These are phyloP conservation scores for Myzus persicae DNA, from an alignment of 1,140 invertebrate genomes.

Conservation along the genomic window DNA sequence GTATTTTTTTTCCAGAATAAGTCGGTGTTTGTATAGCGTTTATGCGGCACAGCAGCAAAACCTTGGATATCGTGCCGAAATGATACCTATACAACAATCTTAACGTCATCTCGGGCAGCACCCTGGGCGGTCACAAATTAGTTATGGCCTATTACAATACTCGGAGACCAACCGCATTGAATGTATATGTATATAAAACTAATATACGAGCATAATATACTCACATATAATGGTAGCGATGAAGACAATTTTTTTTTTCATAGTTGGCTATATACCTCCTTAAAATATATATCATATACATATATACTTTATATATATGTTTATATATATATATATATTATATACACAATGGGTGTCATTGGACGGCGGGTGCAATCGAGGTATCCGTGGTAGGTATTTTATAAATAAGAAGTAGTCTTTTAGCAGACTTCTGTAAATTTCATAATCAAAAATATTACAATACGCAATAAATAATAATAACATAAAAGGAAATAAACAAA, in stretches of 20 bases:
- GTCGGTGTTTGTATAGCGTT: neutral
- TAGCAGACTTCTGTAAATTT: neutral
- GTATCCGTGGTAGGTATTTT: neutral
- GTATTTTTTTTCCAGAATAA: neutral
- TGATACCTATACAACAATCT: conserved; percentile 32
- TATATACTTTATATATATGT: neutral
- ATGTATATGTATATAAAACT: neutral
- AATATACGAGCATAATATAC: neutral
- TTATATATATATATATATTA: too few species aligned
- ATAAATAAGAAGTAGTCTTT: neutral
- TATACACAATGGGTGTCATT: neutral
- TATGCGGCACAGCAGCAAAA: neutral
- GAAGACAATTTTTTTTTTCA: conserved; percentile 24
- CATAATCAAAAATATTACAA: neutral
- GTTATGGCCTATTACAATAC: conserved; percentile 55
- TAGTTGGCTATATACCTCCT: neutral
- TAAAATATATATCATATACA: neutral
- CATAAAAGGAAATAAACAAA: neutral
- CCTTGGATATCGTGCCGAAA: conserved; percentile 18
- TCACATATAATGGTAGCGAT: neutral
- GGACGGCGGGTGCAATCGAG: neutral
- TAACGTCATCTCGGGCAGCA: conserved; percentile 40
- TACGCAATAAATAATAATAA: neutral
- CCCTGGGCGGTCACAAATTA: conserved; percentile 58
- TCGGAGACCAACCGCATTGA: conserved; percentile 53